A percentile compares a stretch with the other conserved stretches of the same genome.
These are phyloP conservation scores for Mionectes olivaceus DNA, from an alignment of 2,797 vertebrate genomes.

Conservation along the genomic window DNA sequence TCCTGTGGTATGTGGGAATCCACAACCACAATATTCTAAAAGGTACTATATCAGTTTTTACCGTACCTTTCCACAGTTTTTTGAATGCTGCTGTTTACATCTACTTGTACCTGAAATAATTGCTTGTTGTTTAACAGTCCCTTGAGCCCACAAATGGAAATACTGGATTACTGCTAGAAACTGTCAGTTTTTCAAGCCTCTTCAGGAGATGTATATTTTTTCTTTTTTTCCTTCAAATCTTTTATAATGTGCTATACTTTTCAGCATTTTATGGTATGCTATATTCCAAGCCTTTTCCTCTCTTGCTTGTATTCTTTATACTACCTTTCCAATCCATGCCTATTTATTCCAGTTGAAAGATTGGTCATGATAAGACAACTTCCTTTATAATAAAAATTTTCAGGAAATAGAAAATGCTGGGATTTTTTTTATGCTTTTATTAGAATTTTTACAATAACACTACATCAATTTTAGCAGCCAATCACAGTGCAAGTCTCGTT, in stretches of 20 bases:
- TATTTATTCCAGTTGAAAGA: neutral
- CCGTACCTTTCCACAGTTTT: constrained; percentile 24
- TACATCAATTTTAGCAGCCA: neutral
- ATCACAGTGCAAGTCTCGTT: neutral
- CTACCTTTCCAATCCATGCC: neutral
- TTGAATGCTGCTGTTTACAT: constrained; percentile 38
- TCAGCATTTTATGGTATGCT: neutral
- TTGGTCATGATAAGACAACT: neutral
- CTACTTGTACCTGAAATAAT: constrained; percentile 56
- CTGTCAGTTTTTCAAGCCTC: constrained; percentile 16
- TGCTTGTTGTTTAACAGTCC: constrained; percentile 56
- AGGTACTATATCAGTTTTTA: constrained; percentile 24
- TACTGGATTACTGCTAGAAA: constrained; percentile 53
- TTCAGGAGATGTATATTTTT: neutral
- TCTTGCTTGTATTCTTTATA: neutral
- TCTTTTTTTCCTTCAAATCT: neutral
- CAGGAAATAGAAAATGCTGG: neutral
- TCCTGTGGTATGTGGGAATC: neutral
- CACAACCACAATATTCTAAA: neutral
- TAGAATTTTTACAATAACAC: neutral
- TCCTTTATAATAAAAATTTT: neutral
- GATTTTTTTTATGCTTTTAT: neutral
- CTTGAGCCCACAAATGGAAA: constrained; percentile 51
- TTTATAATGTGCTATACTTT: neutral
- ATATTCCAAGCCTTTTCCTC: neutral